A percentile compares a stretch with the other conserved stretches of the same genome.
Evolutionary conservation across 1,140 invertebrate species (phyloP).

Genomic region (Sesamia nonagrioides): DNA sequence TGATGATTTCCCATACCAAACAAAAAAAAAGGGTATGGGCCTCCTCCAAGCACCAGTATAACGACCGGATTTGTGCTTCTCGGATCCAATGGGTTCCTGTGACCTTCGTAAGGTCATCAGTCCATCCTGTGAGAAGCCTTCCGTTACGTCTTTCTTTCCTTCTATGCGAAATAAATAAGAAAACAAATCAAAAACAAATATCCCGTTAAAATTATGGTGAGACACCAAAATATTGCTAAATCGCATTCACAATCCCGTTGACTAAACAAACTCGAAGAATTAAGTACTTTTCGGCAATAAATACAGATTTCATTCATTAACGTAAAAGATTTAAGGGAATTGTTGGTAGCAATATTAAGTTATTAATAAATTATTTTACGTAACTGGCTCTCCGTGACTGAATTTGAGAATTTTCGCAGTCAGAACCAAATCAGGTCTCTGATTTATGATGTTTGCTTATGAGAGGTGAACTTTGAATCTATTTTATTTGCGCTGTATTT

Average conservation of each 20-base stretch:
- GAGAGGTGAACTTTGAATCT: background rate
- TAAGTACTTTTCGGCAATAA: background rate
- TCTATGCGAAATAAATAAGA: too few relatives aligned
- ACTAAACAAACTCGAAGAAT: background rate
- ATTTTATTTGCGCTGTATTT: background rate
- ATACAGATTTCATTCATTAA: slow-evolving; percentile 31
- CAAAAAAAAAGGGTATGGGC: too few relatives aligned
- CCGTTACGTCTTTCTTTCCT: too few relatives aligned
- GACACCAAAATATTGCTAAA: background rate
- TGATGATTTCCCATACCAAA: too few relatives aligned
- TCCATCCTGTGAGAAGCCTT: too few relatives aligned
- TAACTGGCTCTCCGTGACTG: slow-evolving; percentile 8
- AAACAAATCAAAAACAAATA: background rate
- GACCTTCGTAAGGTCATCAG: too few relatives aligned
- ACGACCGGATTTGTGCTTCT: too few relatives aligned
- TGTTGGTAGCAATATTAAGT: slow-evolving; percentile 8
- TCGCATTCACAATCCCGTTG: background rate
- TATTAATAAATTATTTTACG: slow-evolving; percentile 28
- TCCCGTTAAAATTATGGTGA: background rate
- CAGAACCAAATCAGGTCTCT: slow-evolving; percentile 11
- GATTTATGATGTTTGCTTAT: slow-evolving; percentile 14
- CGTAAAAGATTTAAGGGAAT: slow-evolving; percentile 5
- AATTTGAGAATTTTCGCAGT: background rate
- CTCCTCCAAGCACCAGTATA: too few relatives aligned
- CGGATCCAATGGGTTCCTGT: too few relatives aligned